A percentile compares a stretch with the other conserved stretches of the same genome.
These are phyloP conservation scores for Etheostoma perlongum DNA, from an alignment of 2,797 vertebrate species.

Conservation along the genomic window DNA sequence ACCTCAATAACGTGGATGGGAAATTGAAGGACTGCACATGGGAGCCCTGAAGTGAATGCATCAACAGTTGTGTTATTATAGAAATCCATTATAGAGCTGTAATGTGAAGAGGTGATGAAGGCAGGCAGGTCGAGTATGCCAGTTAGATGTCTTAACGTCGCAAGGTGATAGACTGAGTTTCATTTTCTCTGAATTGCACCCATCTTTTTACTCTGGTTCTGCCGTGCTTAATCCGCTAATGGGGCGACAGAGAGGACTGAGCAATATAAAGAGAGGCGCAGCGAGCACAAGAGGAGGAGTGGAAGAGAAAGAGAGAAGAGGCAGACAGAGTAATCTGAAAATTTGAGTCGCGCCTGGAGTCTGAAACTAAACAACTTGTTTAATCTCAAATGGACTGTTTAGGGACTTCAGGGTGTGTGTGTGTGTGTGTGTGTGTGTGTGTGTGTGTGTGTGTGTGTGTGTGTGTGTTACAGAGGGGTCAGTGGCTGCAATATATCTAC, in stretches of 20 bases:
- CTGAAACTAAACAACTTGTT: constrained; percentile 57
- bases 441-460: constrained; percentile 6
- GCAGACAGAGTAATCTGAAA: constrained; percentile 37
- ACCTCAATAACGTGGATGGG: constrained; percentile 29
- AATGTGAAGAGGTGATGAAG: constrained; percentile 30
- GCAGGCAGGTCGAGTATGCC: constrained; percentile 23
- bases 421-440: not conserved
- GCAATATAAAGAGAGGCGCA: not conserved
- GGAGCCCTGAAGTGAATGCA: constrained; percentile 33
- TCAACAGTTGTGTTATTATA: constrained; percentile 45
- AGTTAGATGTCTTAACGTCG: constrained; percentile 2
- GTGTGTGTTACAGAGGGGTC: constrained; percentile 33
- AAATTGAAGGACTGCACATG: not conserved
- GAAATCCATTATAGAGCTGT: constrained; percentile 36
- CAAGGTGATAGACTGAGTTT: constrained; percentile 60
- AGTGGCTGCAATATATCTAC: constrained; percentile 49
- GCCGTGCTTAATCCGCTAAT: constrained; percentile 52
- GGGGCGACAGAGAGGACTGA: constrained; percentile 36
- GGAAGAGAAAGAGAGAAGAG: not conserved
- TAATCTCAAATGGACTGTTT: constrained; percentile 65
- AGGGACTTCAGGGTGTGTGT: not conserved
- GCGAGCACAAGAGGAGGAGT: not conserved
- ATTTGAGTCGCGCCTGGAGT: constrained; percentile 53
- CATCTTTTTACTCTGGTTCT: constrained; percentile 14
- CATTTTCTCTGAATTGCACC: constrained; percentile 54